These are phyloP conservation scores for Hestina assimilis DNA, from an alignment of 1,140 invertebrate species.

Conservation along the genomic window DNA sequence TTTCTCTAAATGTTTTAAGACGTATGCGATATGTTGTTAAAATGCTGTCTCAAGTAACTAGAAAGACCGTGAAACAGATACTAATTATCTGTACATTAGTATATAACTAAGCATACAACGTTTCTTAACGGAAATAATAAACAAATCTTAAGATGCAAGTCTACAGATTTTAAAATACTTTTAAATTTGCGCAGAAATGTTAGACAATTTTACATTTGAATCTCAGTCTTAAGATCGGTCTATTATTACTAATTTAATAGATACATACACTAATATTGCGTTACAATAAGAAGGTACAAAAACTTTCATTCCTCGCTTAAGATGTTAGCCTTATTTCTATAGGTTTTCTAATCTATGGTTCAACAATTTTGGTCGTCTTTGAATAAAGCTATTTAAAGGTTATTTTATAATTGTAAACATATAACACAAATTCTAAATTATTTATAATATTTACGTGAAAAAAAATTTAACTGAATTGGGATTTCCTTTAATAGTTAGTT, in stretches of 20 bases:
- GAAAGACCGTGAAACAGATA: too few species aligned
- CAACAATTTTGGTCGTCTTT: constrained; percentile 27
- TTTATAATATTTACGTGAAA: too few species aligned
- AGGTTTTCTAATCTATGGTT: constrained; percentile 23
- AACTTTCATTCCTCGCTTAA: not conserved
- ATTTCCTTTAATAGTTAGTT: too few species aligned
- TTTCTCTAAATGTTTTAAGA: too few species aligned
- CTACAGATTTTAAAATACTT: constrained; percentile 6
- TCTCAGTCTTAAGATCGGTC: constrained; percentile 66
- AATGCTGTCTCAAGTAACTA: too few species aligned
- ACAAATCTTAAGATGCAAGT: constrained; percentile 58
- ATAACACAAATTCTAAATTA: too few species aligned
- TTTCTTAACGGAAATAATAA: constrained; percentile 48
- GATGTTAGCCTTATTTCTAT: constrained; percentile 19
- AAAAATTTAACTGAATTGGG: too few species aligned
- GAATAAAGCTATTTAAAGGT: constrained; percentile 15
- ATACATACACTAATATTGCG: constrained; percentile 31
- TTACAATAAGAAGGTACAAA: constrained; percentile 32
- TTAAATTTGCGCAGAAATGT: not conserved
- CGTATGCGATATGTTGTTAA: too few species aligned
- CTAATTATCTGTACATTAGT: too few species aligned
- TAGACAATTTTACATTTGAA: constrained; percentile 23
- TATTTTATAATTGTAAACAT: not conserved
- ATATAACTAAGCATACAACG: not conserved
- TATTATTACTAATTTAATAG: constrained; percentile 48